Conservation (phyloP, 2,113 vertebrate species). For the Scomber japonicus region DNA sequence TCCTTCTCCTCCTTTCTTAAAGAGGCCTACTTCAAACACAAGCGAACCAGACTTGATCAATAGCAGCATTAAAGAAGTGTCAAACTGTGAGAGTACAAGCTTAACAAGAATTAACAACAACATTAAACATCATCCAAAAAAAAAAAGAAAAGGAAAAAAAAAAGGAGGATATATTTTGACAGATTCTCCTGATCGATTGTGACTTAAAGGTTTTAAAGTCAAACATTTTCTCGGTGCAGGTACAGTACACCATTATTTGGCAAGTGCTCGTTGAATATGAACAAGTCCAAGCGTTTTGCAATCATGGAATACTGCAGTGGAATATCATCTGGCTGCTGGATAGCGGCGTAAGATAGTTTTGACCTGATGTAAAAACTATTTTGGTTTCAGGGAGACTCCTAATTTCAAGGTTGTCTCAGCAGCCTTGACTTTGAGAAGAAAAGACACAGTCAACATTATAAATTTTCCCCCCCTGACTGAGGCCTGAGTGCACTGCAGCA, state of each 20-base stretch:
- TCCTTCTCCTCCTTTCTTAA: background rate
- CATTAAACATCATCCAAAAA: conserved; percentile 1
- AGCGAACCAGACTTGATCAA: conserved; percentile 44
- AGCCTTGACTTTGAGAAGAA: conserved; percentile 13
- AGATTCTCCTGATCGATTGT: background rate
- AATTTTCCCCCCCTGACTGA: background rate
- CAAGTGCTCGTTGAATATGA: conserved; percentile 16
- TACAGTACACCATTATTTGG: conserved; percentile 19
- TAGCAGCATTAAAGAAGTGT: conserved; percentile 41
- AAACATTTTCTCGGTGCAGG: conserved; percentile 3
- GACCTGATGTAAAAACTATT: conserved; percentile 62
- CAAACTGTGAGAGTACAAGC: conserved; percentile 35
- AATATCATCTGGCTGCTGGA: conserved; percentile 60
- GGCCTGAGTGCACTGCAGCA: background rate
- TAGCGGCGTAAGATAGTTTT: conserved; percentile 37
- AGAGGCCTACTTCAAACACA: conserved; percentile 60
- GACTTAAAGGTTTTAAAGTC: conserved; percentile 10
- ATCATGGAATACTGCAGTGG: conserved; percentile 36
- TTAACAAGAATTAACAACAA: conserved; percentile 10
- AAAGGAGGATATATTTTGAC: conserved; percentile 15
- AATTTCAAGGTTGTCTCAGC: conserved; percentile 56
- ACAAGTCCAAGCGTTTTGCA: conserved; percentile 52
- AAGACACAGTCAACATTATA: conserved; percentile 25
- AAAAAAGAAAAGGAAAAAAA: background rate
- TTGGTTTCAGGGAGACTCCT: conserved; percentile 49